A percentile compares a stretch with the other conserved stretches of the same genome.
These are phyloP conservation scores for Resseliella maxima DNA, from an alignment of 2,888 invertebrate genomes.

Conservation along the genomic window DNA sequence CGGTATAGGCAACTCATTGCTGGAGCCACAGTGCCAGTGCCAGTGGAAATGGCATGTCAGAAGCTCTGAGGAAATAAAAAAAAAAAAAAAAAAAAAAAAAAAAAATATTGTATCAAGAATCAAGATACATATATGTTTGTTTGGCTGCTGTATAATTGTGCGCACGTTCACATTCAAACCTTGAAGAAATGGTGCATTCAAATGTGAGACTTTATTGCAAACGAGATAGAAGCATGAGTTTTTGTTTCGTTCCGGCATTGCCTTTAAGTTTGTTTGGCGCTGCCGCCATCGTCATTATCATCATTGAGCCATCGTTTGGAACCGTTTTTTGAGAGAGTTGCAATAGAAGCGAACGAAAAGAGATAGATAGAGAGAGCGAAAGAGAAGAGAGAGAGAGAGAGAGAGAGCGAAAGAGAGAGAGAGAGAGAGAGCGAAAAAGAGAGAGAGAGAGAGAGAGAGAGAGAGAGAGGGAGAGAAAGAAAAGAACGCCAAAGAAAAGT, in stretches of 20 bases:
- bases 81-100: background rate
- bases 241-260: slow-evolving; percentile 12
- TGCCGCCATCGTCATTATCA: background rate
- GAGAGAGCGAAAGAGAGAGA: too few species aligned
- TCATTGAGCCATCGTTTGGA: background rate
- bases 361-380: too few species aligned
- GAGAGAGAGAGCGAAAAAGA: too few species aligned
- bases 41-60: slow-evolving; percentile 37
- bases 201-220: slow-evolving; percentile 10
- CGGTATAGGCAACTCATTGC: background rate
- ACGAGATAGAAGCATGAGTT: background rate
- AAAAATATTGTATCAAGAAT: background rate
- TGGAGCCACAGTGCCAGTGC: background rate
- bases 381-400: too few species aligned
- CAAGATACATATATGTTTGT: background rate
- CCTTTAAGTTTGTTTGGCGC: background rate
- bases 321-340: background rate
- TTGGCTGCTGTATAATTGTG: background rate
- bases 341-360: background rate
- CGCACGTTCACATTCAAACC: background rate
- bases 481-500: background rate
- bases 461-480: too few species aligned
- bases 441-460: too few species aligned
- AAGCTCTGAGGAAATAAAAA: background rate
- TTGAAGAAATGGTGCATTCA: background rate